Base-by-base conservation (phyloP, 2,113 vertebrate species). In the Bothrops jararaca region DNA sequence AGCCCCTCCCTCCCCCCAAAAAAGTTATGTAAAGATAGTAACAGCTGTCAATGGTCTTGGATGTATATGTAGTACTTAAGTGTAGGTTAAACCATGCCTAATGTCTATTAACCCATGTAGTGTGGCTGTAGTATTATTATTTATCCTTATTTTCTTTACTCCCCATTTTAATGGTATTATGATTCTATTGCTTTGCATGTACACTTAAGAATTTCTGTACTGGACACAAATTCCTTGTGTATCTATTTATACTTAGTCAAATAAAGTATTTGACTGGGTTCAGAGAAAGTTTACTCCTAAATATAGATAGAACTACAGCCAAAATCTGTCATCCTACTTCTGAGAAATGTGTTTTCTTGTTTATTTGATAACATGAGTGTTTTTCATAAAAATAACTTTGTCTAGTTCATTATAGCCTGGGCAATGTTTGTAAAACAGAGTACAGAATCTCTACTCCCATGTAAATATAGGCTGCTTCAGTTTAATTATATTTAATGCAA, bases 401-500 rank as follows among this genome's bases (percentile, higher is more conserved):
- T 39, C 13, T 24, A n/a, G 60, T n/a, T 92, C 7, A 8, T 80
- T 85, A 20, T 54, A 60, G 2, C 1, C 39, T 92, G 42, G 39
- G 20, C 12, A 23, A 34, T 74, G 3, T 23, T 4, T 60, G 53
- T 85, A 29, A 88, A 69, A 88, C 45, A 89, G 42, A 9, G 3
- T 4, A 29, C 42, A 22, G 60, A 42, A 42, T 85, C 18, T 74
- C n/a, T 58, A 42, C 0, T 54, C 29, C 20, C 7, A 29, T 54
- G 88, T 92, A 93, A 94, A 97, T 97, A 95, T 92, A 93, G 92
- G 89, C 60, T 45, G 29, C 85, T 92, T 88, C 56, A 52, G 5
- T 92, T 92, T 93, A 96, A 95, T 90, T 96, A 9, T 97, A 97
- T 96, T 94, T 96, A 96, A 95, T 90, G 94, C 93, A 95, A 95